Percentiles rank a stretch among this genome's conserved stretches.
Evolutionary conservation across 2,797 vertebrate genomes (phyloP).

Genomic region (Orientallactaga sibirica): DNA sequence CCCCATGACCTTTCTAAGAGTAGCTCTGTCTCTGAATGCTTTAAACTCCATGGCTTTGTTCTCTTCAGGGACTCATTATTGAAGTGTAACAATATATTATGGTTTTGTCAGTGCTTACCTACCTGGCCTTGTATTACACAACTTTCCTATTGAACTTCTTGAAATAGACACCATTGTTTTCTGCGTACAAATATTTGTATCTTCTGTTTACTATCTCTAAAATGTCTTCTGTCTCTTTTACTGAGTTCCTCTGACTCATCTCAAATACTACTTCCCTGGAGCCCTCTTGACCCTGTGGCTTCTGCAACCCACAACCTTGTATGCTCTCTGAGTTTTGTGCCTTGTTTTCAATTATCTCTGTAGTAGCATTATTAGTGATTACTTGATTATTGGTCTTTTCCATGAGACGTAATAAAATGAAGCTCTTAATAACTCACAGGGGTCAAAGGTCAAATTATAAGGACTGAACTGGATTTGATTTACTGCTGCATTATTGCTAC

Average conservation of each 20-base stretch:
- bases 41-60: slow-evolving; percentile 6
- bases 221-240: not conserved
- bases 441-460: not conserved
- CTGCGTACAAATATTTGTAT: not conserved
- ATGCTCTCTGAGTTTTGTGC: not conserved
- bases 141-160: not conserved
- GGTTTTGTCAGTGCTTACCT: not conserved
- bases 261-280: slow-evolving; percentile 27
- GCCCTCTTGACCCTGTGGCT: not conserved
- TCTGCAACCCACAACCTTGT: not conserved
- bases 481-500: not conserved
- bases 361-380: not conserved
- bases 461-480: slow-evolving; percentile 1
- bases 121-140: not conserved
- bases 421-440: slow-evolving; percentile 10
- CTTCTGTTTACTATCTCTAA: not conserved
- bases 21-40: not conserved
- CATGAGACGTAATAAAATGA: not conserved
- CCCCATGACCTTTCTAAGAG: slow-evolving; percentile 8
- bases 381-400: not conserved
- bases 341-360: not conserved
- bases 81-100: not conserved
- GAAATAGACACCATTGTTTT: slow-evolving; percentile 13
- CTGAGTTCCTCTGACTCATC: not conserved
- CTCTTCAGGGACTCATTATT: slow-evolving; percentile 7